phyloP scores from a whole-genome alignment of 1,140 invertebrate species.

The Papilio polyxenes region DNA sequence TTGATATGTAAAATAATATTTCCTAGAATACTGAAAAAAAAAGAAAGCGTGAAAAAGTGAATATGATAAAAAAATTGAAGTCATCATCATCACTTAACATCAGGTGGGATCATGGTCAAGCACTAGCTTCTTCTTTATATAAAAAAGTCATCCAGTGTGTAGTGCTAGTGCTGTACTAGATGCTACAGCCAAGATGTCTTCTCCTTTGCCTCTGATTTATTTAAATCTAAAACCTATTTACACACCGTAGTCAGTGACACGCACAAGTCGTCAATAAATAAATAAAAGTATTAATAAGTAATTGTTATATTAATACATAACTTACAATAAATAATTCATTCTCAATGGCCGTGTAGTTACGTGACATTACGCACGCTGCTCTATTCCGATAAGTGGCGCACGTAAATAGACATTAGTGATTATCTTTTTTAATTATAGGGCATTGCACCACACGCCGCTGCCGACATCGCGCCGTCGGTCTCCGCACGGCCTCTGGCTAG shows the following conservation, averaged over 20 bases:
- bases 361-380: not conserved
- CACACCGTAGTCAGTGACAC: no score
- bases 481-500: not conserved
- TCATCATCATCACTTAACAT: no score
- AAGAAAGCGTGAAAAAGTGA: no score
- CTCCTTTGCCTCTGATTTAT: no score
- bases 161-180: no score
- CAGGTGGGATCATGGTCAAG: no score
- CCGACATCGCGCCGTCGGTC: not conserved
- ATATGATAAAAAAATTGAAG: no score
- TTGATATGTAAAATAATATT: not conserved
- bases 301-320: not conserved
- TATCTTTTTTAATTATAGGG: constrained; percentile 28
- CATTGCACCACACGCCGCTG: not conserved
- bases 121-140: no score
- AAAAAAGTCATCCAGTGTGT: no score
- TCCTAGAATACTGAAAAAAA: no score
- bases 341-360: not conserved
- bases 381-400: not conserved
- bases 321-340: not conserved
- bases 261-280: not conserved
- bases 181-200: no score
- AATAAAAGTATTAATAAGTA: not conserved
- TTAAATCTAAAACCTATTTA: no score
- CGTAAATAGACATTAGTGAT: constrained; percentile 25